Percentiles rank a stretch among this genome's conserved stretches.
phyloP scores from a whole-genome alignment of 2,113 vertebrate species.

The Sciurus niger region DNA sequence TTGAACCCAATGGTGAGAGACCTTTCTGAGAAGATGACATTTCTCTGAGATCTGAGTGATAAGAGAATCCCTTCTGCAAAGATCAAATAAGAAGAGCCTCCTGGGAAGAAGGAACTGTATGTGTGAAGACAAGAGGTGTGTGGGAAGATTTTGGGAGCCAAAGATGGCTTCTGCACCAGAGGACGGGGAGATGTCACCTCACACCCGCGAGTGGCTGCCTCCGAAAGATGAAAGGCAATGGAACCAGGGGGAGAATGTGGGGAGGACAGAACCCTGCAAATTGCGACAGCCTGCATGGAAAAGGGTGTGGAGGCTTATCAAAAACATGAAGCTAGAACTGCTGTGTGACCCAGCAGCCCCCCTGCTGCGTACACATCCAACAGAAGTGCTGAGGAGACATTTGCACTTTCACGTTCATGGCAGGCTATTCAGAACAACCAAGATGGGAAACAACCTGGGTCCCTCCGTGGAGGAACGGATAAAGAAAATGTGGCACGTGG shows the following conservation, averaged over 20 bases:
- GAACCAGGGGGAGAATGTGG: neutral
- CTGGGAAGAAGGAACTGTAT: neutral
- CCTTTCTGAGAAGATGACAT: neutral
- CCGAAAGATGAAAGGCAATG: neutral
- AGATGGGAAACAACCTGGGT: neutral
- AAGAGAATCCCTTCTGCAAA: neutral
- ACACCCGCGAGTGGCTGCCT: neutral
- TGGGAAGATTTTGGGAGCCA: neutral
- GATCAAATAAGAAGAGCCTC: neutral
- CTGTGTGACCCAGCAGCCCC: accelerated
- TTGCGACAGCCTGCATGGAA: neutral
- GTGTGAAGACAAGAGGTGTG: neutral
- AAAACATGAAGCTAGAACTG: neutral
- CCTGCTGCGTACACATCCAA: neutral
- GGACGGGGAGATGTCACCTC: neutral
- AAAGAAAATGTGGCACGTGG: neutral
- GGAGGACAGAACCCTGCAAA: neutral
- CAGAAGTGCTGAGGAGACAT: neutral
- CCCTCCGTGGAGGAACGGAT: neutral
- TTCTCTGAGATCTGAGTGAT: neutral
- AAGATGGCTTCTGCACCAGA: neutral
- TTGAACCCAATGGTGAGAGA: neutral
- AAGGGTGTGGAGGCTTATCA: neutral
- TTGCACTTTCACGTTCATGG: too few relatives aligned
- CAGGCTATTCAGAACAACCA: neutral